Percentiles rank a stretch among this genome's conserved stretches.
phyloP scores from a whole-genome alignment of 2,797 vertebrate species.

The Pelodytes ibericus region DNA sequence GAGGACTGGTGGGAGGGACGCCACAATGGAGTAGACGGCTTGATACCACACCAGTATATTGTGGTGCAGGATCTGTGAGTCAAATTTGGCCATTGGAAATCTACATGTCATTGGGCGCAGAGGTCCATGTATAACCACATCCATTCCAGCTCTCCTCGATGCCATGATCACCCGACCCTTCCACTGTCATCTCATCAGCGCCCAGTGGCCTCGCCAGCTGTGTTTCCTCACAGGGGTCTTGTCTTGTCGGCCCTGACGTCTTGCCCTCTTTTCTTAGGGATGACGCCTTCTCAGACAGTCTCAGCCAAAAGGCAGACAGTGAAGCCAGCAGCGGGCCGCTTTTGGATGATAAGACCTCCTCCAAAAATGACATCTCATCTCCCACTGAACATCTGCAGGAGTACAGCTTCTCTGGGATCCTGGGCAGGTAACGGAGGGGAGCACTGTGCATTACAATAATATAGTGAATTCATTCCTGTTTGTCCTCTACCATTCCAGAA shows the following conservation, averaged over 20 bases:
- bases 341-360: slow-evolving; percentile 81
- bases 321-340: slow-evolving; percentile 87
- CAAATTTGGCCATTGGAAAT: background rate
- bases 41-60: slow-evolving; percentile 98
- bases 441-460: background rate
- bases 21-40: slow-evolving; percentile 94
- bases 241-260: background rate
- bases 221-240: background rate
- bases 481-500: no score
- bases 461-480: no score
- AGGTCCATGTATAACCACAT: background rate
- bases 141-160: background rate
- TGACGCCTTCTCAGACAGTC: slow-evolving; percentile 87
- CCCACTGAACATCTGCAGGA: slow-evolving; percentile 87
- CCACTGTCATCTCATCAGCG: background rate
- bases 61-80: slow-evolving; percentile 99
- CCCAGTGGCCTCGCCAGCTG: background rate
- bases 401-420: slow-evolving; percentile 82
- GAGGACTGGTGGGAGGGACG: slow-evolving; percentile 99
- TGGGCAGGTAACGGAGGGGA: slow-evolving; percentile 79
- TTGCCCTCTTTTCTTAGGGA: slow-evolving; percentile 74
- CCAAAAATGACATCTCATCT: slow-evolving; percentile 90
- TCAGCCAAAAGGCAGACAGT: slow-evolving; percentile 88
- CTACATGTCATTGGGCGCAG: background rate
- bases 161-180: background rate